These are phyloP conservation scores for Colistium nudipinnis DNA, from an alignment of 2,113 vertebrate genomes.

Conservation along the genomic window DNA sequence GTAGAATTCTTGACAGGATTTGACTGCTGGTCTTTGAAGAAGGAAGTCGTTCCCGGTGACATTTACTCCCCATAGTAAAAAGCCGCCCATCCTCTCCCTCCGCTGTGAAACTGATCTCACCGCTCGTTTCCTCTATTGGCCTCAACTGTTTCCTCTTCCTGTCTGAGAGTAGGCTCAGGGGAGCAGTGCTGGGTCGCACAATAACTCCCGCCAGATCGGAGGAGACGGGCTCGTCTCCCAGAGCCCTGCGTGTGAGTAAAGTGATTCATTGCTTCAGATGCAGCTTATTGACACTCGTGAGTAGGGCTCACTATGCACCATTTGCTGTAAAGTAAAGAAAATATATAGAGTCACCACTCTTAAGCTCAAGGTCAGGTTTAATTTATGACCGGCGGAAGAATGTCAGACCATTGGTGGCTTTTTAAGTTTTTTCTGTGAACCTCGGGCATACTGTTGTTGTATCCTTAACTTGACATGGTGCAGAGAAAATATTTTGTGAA, in stretches of 20 bases:
- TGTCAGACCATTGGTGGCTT: background rate
- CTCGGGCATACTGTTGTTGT: too few species aligned
- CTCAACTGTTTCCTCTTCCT: conserved; percentile 73
- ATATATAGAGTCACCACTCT: background rate
- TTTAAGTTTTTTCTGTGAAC: background rate
- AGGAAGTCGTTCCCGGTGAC: conserved; percentile 55
- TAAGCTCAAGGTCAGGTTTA: background rate
- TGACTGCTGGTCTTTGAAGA: conserved; percentile 46
- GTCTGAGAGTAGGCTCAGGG: conserved; percentile 60
- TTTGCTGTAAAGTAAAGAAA: conserved; percentile 11
- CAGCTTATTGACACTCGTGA: conserved; percentile 7
- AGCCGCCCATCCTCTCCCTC: conserved; percentile 28
- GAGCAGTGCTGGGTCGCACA: conserved; percentile 31
- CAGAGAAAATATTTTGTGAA: too few species aligned
- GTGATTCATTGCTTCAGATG: conserved; percentile 32
- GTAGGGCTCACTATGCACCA: too few species aligned
- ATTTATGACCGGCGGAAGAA: too few species aligned
- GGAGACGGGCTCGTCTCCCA: conserved; percentile 58
- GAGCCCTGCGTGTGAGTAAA: conserved; percentile 24
- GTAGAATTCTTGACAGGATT: background rate
- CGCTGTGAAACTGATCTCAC: conserved; percentile 62
- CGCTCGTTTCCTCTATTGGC: conserved; percentile 65
- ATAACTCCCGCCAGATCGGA: conserved; percentile 62
- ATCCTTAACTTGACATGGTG: too few species aligned
- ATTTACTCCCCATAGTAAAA: conserved; percentile 46